phyloP scores from a whole-genome alignment of 2,113 vertebrate species.

The Oncorhynchus keta region DNA sequence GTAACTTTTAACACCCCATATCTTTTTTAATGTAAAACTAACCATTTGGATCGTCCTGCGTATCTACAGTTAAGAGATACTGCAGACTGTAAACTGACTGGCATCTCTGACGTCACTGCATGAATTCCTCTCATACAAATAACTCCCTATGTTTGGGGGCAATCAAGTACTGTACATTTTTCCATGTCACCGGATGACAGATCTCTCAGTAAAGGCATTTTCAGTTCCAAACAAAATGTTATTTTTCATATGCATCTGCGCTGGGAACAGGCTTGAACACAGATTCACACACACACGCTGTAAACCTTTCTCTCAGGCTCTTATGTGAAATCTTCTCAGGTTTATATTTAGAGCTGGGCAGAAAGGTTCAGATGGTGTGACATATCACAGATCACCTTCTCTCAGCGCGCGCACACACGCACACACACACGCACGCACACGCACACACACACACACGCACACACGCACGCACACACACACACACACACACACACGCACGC shows the following conservation, averaged over 20 bases:
- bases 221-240: conserved; percentile 69
- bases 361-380: conserved; percentile 52
- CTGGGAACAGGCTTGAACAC: conserved; percentile 43
- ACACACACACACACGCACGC: no score
- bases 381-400: conserved; percentile 56
- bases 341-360: conserved; percentile 69
- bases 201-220: conserved; percentile 44
- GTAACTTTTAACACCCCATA: no score
- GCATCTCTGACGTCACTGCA: neutral
- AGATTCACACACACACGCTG: conserved; percentile 36
- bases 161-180: conserved; percentile 16
- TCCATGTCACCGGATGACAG: conserved; percentile 20
- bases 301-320: conserved; percentile 44
- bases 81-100: no score
- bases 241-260: conserved; percentile 56
- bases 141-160: conserved; percentile 39
- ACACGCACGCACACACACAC: neutral
- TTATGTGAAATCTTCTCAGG: conserved; percentile 62
- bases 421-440: neutral
- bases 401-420: conserved; percentile 15
- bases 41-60: no score
- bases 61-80: no score
- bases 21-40: no score
- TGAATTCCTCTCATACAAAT: conserved; percentile 42
- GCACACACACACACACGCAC: neutral